Evolutionary conservation across 2,888 invertebrate species (phyloP).

Genomic region (Drosophila limbata): DNA sequence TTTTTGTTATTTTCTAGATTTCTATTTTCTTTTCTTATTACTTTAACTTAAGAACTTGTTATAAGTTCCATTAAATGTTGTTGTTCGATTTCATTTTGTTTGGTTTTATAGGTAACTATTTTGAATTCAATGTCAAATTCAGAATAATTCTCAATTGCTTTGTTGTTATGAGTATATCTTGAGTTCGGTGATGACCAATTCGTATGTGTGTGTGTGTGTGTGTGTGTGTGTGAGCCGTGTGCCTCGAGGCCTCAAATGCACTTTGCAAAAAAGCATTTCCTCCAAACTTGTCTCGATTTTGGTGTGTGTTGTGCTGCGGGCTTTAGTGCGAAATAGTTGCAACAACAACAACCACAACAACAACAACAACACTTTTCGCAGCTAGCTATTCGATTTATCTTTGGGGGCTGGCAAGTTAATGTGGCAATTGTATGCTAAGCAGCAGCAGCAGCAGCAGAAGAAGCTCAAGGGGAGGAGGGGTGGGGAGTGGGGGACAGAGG

Average conservation of each 20-base stretch:
- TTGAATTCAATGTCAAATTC: too few relatives aligned
- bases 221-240: slow-evolving; percentile 25
- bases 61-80: too few relatives aligned
- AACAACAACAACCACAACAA: slow-evolving; percentile 34
- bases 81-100: too few relatives aligned
- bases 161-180: not conserved
- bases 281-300: slow-evolving; percentile 79
- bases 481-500: too few relatives aligned
- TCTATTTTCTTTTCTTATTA: too few relatives aligned
- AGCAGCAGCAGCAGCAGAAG: slow-evolving; percentile 45
- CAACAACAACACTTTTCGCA: slow-evolving; percentile 51
- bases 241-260: slow-evolving; percentile 81
- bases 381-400: slow-evolving; percentile 77
- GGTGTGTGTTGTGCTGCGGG: slow-evolving; percentile 62
- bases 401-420: slow-evolving; percentile 76
- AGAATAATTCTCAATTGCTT: too few relatives aligned
- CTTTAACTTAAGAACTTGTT: too few relatives aligned
- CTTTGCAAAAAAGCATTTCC: slow-evolving; percentile 81
- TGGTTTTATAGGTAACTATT: too few relatives aligned
- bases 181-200: slow-evolving; percentile 4
- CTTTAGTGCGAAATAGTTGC: slow-evolving; percentile 75
- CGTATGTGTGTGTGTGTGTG: slow-evolving; percentile 17
- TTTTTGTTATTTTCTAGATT: too few relatives aligned
- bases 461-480: not conserved
- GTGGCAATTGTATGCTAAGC: slow-evolving; percentile 82